These are phyloP conservation scores for Petrolisthes manimaculis DNA, from an alignment of 2,888 invertebrate genomes.

Conservation along the genomic window DNA sequence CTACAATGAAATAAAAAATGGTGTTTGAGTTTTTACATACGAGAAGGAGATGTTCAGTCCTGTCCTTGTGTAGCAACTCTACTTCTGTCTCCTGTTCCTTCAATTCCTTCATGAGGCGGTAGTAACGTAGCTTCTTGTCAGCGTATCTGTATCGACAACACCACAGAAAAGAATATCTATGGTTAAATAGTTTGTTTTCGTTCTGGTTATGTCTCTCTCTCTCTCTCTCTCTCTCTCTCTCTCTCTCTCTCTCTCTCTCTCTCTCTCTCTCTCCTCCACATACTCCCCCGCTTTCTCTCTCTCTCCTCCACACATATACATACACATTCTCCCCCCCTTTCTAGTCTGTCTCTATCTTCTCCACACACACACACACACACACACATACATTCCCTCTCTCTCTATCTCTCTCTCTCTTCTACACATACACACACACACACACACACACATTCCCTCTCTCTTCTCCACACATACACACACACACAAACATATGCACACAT, in stretches of 20 bases:
- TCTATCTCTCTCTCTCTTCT: not conserved
- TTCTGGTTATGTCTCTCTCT: too few relatives aligned
- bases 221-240: not conserved
- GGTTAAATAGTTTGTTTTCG: too few relatives aligned
- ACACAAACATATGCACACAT: not conserved
- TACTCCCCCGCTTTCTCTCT: not conserved
- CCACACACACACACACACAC: too few relatives aligned
- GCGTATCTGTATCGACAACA: slow-evolving; percentile 35
- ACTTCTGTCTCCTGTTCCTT: slow-evolving; percentile 41
- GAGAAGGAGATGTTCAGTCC: slow-evolving; percentile 37
- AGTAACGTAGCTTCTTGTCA: slow-evolving; percentile 46
- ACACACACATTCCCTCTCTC: not conserved
- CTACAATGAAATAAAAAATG: not conserved
- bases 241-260: not conserved
- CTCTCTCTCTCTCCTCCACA: not conserved
- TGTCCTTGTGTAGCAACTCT: slow-evolving; percentile 4
- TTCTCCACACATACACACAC: not conserved
- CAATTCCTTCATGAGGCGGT: slow-evolving; percentile 14
- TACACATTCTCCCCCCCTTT: not conserved
- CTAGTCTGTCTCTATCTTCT: not conserved
- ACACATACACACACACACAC: not conserved
- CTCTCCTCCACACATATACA: not conserved
- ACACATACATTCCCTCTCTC: not conserved
- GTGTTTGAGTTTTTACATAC: slow-evolving; percentile 14
- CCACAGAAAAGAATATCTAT: too few relatives aligned